Evolutionary conservation across 2,888 invertebrate species (phyloP).

Genomic region (Sarcophaga subvicina): DNA sequence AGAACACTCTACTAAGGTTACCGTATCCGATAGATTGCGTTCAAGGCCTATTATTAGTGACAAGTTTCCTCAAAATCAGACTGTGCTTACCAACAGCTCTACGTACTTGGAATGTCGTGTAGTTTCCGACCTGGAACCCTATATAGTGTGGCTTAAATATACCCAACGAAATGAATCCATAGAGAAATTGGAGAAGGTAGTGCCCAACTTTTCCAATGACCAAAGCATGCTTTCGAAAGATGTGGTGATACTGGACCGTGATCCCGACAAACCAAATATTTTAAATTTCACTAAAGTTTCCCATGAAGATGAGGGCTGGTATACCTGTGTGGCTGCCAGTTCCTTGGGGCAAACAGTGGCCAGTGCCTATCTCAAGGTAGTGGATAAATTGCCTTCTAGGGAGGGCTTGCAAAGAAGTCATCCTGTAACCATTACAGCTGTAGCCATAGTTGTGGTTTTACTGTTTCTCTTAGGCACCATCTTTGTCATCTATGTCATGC

Average conservation of each 20-base stretch:
- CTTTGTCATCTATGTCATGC: slow-evolving; percentile 85
- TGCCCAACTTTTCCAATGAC: slow-evolving; percentile 64
- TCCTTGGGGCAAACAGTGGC: slow-evolving; percentile 90
- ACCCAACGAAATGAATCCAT: slow-evolving; percentile 72
- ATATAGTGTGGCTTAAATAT: slow-evolving; percentile 89
- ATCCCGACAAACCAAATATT: slow-evolving; percentile 82
- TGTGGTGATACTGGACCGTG: slow-evolving; percentile 68
- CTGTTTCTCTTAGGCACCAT: slow-evolving; percentile 81
- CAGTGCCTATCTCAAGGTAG: slow-evolving; percentile 92
- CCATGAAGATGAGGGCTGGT: slow-evolving; percentile 95
- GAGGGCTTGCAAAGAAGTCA: slow-evolving; percentile 81
- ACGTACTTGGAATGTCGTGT: slow-evolving; percentile 90
- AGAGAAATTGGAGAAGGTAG: slow-evolving; percentile 70
- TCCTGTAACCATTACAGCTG: slow-evolving; percentile 84
- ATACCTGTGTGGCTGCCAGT: slow-evolving; percentile 96
- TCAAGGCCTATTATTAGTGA: slow-evolving; percentile 92
- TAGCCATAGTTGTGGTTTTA: slow-evolving; percentile 83
- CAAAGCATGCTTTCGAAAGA: slow-evolving; percentile 55
- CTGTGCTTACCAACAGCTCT: slow-evolving; percentile 88
- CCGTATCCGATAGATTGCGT: slow-evolving; percentile 90
- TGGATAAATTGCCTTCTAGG: slow-evolving; percentile 80
- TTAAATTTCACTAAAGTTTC: slow-evolving; percentile 93
- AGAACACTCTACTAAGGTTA: slow-evolving; percentile 86
- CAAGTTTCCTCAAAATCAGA: slow-evolving; percentile 91
- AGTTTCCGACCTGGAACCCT: slow-evolving; percentile 92